These are phyloP conservation scores for Rhopalosiphum padi DNA, from an alignment of 1,140 invertebrate species.

Conservation along the genomic window DNA sequence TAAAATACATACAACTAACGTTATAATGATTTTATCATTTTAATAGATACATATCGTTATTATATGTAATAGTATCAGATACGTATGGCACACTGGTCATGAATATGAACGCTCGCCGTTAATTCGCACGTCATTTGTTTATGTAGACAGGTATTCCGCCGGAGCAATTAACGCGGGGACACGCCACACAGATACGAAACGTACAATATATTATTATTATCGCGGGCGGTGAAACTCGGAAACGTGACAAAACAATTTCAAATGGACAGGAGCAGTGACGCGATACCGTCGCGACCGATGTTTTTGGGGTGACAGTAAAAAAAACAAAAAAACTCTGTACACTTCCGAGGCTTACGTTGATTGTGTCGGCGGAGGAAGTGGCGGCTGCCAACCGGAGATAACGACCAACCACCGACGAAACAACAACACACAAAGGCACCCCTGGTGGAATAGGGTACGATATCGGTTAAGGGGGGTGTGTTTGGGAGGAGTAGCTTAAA, in stretches of 20 bases:
- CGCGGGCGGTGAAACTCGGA: background rate
- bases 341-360: background rate
- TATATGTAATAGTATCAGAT: background rate
- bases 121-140: background rate
- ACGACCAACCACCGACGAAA: slow-evolving; percentile 26
- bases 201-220: background rate
- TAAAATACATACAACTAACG: background rate
- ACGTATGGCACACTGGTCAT: background rate
- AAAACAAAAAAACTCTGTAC: background rate
- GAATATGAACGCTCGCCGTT: background rate
- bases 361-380: background rate
- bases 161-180: background rate
- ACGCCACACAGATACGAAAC: background rate
- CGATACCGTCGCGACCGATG: background rate
- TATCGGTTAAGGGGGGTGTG: background rate
- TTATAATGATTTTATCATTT: background rate
- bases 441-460: background rate
- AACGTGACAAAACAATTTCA: background rate
- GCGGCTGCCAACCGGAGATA: slow-evolving; percentile 22
- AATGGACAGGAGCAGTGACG: background rate
- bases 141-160: background rate
- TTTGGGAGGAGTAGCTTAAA: background rate
- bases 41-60: background rate
- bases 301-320: background rate
- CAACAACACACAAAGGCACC: background rate